Evolutionary conservation across 2,888 invertebrate species (phyloP), one percentile per base, ranked within the genome.

Genomic region (Ptilodon capucinus): DNA sequence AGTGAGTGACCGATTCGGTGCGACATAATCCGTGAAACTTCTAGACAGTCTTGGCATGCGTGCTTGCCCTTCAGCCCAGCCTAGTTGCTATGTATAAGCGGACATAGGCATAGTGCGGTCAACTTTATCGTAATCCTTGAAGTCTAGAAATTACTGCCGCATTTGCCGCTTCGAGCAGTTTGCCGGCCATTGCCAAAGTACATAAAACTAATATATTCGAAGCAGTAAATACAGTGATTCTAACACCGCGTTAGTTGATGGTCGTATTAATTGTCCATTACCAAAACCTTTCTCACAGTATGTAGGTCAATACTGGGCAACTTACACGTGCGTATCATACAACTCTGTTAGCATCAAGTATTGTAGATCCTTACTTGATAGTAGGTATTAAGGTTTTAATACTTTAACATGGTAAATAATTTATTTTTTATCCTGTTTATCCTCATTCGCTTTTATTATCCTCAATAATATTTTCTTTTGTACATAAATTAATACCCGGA

Each of bases 141-240:
- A 19, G 6, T 48, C 39, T 16, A 46, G 28, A 53, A 48, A 30
- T 45, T 53, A 61, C 49, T 44, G 49, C 42, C 35, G 35, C 44
- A 53, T 55, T 50, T 57, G 51, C 49, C 9, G 16, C 17, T 4
- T 30, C 60, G 53, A 59, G 54, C 47, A 58, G 54, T 64, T 48
- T 63, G 52, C 54, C 45, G 55, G 56, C 62, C 57, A 66, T 47
- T 63, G 65, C 68, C 65, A 66, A 67, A 54, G 51, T 51, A 65
- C 74, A 72, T 76, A 69, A 75, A 77, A 71, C 59, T 63, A 71
- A 74, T 76, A 70, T 75, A 76, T 71, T 61, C 60, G 30, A 42
- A 48, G 64, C 54, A 58, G 50, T 76, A 69, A 73, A 73, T 67
- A 54, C 53, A 63, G 53, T 54, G 57, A 54, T 55, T 58, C 51